A percentile compares a stretch with the other conserved stretches of the same genome.
Conservation (phyloP, 2,797 vertebrate genomes). For the Hippopotamyrus pictus region DNA sequence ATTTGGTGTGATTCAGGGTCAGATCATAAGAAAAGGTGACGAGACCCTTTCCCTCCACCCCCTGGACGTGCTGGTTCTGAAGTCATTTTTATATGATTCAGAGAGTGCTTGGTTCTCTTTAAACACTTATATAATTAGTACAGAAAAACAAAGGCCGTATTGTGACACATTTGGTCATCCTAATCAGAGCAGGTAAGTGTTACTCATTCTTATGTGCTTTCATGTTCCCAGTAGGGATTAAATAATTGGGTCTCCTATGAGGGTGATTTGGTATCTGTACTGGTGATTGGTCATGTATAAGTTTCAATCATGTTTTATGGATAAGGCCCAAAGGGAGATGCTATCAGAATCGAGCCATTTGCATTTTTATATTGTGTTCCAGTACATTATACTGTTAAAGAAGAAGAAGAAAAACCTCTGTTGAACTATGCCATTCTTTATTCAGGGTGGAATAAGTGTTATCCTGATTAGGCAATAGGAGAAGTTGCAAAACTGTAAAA, state of each 20-base stretch:
- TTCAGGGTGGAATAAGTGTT: background rate
- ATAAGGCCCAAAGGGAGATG: background rate
- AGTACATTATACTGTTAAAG: background rate
- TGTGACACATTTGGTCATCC: background rate
- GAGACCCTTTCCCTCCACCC: background rate
- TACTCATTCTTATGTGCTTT: background rate
- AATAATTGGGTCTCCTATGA: background rate
- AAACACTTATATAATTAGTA: background rate
- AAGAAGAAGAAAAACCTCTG: background rate
- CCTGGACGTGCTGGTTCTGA: background rate
- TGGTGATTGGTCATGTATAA: background rate
- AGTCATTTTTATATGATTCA: background rate
- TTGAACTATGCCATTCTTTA: background rate
- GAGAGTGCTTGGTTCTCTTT: background rate
- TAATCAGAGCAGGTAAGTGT: background rate
- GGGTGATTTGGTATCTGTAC: background rate
- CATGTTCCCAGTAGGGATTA: background rate
- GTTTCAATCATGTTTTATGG: background rate
- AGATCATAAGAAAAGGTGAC: background rate
- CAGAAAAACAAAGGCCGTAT: background rate
- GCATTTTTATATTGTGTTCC: background rate
- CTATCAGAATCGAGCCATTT: background rate
- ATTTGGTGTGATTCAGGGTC: background rate
- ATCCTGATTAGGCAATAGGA: background rate
- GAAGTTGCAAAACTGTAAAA: slow-evolving; percentile 4